Base-by-base conservation (phyloP, 1,140 invertebrate genomes). In the Physella acuta region DNA sequence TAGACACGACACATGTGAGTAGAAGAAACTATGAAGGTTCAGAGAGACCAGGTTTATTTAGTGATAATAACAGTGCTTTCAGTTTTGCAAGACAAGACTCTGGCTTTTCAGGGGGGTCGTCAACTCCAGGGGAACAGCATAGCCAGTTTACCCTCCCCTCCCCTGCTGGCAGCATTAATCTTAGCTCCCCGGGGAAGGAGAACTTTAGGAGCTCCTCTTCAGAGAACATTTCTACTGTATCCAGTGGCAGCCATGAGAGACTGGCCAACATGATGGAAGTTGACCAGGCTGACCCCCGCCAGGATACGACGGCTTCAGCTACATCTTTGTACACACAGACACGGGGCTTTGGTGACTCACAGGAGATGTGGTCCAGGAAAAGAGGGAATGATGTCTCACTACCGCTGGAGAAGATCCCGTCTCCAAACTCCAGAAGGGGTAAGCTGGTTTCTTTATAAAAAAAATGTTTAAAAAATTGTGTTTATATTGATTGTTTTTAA, bases 121-220 rank as follows among this genome's bases (percentile, higher is more conserved):
- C 60, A 34, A 62, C 60, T 34, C 36, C 36, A 24, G 59, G 59
- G 11, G 36, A 39, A 17, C 2, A 5, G 5, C 26, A 11, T 37
- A 34, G 59, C 33, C 59, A 61, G 24, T 58, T 58, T 30, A 34
- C 28, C 8, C 39, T 64, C 20, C 28, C 44, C 33, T 52, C 49
- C 14, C 34, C 64, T 20, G 14, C 64, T 55, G 36, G 53, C 64
- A 56, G 64, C 64, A 56, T 67, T 56, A 67, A 68, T 31, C 37
- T 44, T 36, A 59, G 55, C 36, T 68, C 66, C 31, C 66, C 66
- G n/a, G 66, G 66, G 36, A 68, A 68, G 49, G 66, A 68, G 56
- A 68, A 68, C 33, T 59, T 67, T 33, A 17, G 64, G 26, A 64
- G 36, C 59, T 44, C 36, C 11, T 34, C 3, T 17, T 34, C 30